phyloP scores from a whole-genome alignment of 2,113 vertebrate species.

The Corythoichthys haematopterus region DNA sequence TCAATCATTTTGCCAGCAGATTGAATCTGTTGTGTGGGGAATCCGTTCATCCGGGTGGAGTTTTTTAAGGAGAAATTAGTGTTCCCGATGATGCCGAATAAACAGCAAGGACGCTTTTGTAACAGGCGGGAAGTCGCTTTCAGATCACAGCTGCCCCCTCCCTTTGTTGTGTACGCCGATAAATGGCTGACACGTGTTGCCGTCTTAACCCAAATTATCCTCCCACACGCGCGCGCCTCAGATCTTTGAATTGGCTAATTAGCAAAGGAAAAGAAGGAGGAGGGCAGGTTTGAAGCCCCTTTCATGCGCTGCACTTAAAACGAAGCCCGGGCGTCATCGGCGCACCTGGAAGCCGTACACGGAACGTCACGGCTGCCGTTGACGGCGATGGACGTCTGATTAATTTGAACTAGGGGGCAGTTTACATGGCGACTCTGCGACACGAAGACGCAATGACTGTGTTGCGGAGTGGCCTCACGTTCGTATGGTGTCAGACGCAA shows the following conservation, averaged over 20 bases:
- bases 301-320: slow-evolving; percentile 61
- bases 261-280: slow-evolving; percentile 17
- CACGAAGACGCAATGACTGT: no score
- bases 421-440: no score
- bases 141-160: slow-evolving; percentile 52
- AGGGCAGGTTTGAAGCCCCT: slow-evolving; percentile 39
- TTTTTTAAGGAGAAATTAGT: not conserved
- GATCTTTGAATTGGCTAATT: slow-evolving; percentile 69
- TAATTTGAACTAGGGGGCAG: no score
- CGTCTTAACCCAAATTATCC: slow-evolving; percentile 66
- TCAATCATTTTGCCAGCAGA: not conserved
- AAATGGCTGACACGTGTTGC: slow-evolving; percentile 60
- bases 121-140: slow-evolving; percentile 32
- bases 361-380: no score
- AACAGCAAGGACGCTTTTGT: slow-evolving; percentile 2
- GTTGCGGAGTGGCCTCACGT: no score
- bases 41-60: not conserved
- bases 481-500: no score
- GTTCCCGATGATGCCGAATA: not conserved
- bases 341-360: slow-evolving; percentile 46
- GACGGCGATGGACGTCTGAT: no score
- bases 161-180: slow-evolving; percentile 58
- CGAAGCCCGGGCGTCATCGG: slow-evolving; percentile 32
- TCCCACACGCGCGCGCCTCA: slow-evolving; percentile 35
- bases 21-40: not conserved